Base-by-base conservation (phyloP, 2,888 invertebrate species). In the Sinodicranocentrus sp. region DNA sequence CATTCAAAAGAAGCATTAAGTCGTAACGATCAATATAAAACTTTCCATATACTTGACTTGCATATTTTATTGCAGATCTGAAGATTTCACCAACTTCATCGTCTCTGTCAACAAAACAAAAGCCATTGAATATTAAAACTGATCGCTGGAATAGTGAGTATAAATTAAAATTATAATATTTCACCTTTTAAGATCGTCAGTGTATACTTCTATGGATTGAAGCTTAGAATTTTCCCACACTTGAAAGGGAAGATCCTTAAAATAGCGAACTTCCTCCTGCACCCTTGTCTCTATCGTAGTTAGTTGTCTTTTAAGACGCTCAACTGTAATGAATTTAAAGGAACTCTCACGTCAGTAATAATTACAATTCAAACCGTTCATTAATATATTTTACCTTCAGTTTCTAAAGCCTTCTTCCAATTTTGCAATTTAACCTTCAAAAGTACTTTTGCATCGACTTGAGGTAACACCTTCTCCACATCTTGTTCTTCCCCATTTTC, bases 81-180 rank as follows among this genome's bases (percentile, higher is more conserved):
- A 76, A 76, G 0, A 76, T 17, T 21, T 65, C 75, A 15, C 75
- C 75, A 52, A 76, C 33, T 76, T 76, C 75, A 8, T n/a, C 39
- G 43, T 76, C 75, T 33, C 65, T 67, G 52, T 5, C 8, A n/a
- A 39, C 39, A n/a, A n/a, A 65, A 25, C 17, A 44, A 2, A 21
- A 21, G 15, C 21, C 21, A 43, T 8, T 43, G n/a, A 8, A 15
- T 43, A 21, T 67, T 17, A 15, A 21, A 21, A 52, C 15, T 2
- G 17, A 1, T 19, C 52, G 19, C n/a, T 13, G 23, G 8, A 13
- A 33, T 17, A 33, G 5, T 65, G 17, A 65, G 2, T 33, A 19
- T 52, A 17, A 1, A 28, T 48, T 26, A n/a, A 0, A 67, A 43
- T 8, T 1, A 21, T 6, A 21, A 2, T 43, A 10, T 6, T n/a